These are phyloP conservation scores for Bos javanicus DNA, from an alignment of 2,113 vertebrate genomes.

Conservation along the genomic window DNA sequence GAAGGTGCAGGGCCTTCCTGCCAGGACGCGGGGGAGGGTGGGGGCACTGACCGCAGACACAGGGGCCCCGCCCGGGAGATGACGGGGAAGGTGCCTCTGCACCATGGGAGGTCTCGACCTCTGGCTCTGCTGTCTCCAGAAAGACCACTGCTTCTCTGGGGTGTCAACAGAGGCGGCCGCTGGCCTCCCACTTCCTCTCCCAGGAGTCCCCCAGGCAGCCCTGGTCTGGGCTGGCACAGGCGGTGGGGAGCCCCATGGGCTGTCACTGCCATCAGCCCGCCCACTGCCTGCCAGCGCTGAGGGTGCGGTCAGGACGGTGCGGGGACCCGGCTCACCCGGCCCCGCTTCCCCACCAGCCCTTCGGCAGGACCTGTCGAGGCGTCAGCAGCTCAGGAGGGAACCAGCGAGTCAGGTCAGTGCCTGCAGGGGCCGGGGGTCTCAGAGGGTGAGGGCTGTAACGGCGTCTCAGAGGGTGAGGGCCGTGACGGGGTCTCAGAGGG, in stretches of 20 bases:
- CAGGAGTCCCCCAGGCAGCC: background rate
- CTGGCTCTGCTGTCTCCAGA: background rate
- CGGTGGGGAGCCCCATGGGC: accelerated
- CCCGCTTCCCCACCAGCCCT: too few relatives aligned
- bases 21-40: background rate
- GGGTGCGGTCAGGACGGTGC: background rate
- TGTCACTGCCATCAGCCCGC: background rate
- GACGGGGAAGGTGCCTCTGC: background rate
- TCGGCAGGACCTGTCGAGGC: background rate
- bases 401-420: background rate
- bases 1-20: background rate
- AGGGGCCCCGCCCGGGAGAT: accelerated
- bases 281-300: background rate
- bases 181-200: background rate
- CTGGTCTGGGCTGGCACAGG: accelerated
- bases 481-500: too few relatives aligned
- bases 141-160: background rate
- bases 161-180: accelerated
- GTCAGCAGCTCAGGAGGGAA: accelerated
- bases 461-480: too few relatives aligned
- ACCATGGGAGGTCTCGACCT: accelerated
- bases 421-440: accelerated
- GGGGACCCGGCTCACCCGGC: background rate
- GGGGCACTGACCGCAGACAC: background rate
- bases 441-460: background rate